Conservation (phyloP, 2,113 vertebrate species). For the Solea senegalensis region DNA sequence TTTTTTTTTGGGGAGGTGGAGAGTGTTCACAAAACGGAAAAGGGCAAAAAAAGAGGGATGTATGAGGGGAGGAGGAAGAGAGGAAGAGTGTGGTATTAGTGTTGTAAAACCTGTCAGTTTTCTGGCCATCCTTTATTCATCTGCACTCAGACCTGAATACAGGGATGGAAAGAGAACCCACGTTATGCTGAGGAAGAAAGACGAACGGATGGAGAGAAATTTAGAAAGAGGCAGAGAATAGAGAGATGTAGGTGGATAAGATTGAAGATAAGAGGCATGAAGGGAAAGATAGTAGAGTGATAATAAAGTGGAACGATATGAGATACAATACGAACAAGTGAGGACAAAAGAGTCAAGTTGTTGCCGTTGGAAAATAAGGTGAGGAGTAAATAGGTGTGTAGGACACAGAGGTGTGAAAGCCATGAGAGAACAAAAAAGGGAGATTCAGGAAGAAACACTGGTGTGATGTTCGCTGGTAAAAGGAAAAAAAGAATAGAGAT, state of each 20-base stretch:
- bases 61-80: slow-evolving; percentile 6
- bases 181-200: slow-evolving; percentile 15
- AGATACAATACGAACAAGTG: slow-evolving; percentile 11
- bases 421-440: slow-evolving; percentile 14
- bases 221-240: background rate
- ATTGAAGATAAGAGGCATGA: background rate
- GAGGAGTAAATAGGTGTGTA: background rate
- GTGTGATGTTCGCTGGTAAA: slow-evolving; percentile 26
- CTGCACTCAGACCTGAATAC: slow-evolving; percentile 50
- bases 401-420: slow-evolving; percentile 25
- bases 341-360: background rate
- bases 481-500: slow-evolving; percentile 37
- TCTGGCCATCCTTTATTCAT: slow-evolving; percentile 73
- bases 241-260: slow-evolving; percentile 3
- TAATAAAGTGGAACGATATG: slow-evolving; percentile 6
- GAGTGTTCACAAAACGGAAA: slow-evolving; percentile 48
- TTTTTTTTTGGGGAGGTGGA: background rate
- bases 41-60: slow-evolving; percentile 22
- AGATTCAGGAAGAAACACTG: slow-evolving; percentile 16
- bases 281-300: background rate
- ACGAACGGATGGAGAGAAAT: slow-evolving; percentile 15
- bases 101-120: slow-evolving; percentile 66
- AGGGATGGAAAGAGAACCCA: slow-evolving; percentile 14
- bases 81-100: slow-evolving; percentile 36
- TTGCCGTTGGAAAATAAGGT: background rate